Base-by-base conservation (phyloP, 2,797 vertebrate species). In the Neomorphus geoffroyi region DNA sequence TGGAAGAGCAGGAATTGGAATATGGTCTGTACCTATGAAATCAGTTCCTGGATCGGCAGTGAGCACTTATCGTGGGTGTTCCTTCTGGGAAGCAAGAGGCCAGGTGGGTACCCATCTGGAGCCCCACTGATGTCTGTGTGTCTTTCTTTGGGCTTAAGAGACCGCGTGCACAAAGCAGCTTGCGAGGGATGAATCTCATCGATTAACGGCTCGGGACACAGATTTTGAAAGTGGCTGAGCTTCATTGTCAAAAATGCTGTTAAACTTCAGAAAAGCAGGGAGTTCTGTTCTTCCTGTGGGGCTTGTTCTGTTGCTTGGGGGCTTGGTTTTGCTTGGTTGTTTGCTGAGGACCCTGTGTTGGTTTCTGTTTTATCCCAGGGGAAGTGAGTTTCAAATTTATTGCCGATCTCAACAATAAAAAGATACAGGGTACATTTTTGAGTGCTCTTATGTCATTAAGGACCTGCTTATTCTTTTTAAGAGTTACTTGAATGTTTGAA, bases 51-150 rank as follows among this genome's bases (percentile, higher is more conserved):
- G 62, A 4, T 18, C 33, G 46, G 77, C 89, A 78, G 78, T 0
- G 7, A 86, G 33, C 13, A 69, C 51, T 69, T 60, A 7, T 17
- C 2, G 0, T 50, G 62, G 54, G 24, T 73, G 60, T 30, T 66
- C 51, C 71, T 86, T 43, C 81, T 88, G 80, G 90, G 15, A 83
- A 48, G 70, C 62, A 9, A 69, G 10, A 23, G 75, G 13, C 69
- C 62, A 43, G 86, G 82, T 72, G 93, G 80, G 78, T 82, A 86
- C 71, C 88, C 84, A 85, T 82, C 71, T 91, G 94, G 92, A 95
- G 86, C 84, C 67, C 74, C 37, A 9, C 72, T 57, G 3, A 28
- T 73, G 53, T 66, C 77, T 27, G 60, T 2, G 10, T 21, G 53
- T n/a, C 92, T 88, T 51, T 83, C 89, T 13, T 0, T 32, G 84